Base-by-base conservation (phyloP, 1,140 invertebrate species). In the Drosophila santomea region DNA sequence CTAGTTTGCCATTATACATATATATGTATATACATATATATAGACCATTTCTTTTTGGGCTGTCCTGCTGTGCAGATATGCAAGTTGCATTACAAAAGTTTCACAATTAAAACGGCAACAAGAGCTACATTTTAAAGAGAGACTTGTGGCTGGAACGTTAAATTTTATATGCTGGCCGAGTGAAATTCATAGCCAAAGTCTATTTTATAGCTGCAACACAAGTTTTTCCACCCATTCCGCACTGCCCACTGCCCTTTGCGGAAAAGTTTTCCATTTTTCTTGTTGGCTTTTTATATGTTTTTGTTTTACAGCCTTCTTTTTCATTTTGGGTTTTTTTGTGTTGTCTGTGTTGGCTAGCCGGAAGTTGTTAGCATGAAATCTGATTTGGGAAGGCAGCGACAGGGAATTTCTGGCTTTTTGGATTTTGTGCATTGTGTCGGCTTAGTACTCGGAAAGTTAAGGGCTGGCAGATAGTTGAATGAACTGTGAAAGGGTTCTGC, bases 91-190 rank as follows among this genome's bases (percentile, higher is more conserved):
- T 58, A 63, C 59, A 71, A 88, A 88, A 83, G 80, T 89, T 89
- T 80, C 56, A 81, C 74, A 88, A 88, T 88, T 88, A 88, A 88
- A 88, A 71, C 68, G 54, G 67, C 63, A 66, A 51, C 56, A 62
- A 57, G 39, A 17, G 60, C 58, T 68, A 67, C 57, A 79, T 68
- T 74, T 68, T 79, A 44, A 78, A 78, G 74, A 52, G 72, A 36
- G 14, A 43, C 57, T 66, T 72, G 79, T 52, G 69, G 74, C 63
- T 52, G 35, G 39, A 59, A 43, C 63, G 43, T 75, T 66, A 45
- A 72, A 80, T 84, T 84, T 83, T 84, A 66, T 58, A 64, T 64
- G 72, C 66, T 23, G 61, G 17, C 25, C 43, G 58, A 72, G 43
- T 73, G 54, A 73, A 84, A 73, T 63, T 80, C 64, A 73, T 75